phyloP scores from a whole-genome alignment of 2,888 invertebrate species.

The Campaea margaritaria region DNA sequence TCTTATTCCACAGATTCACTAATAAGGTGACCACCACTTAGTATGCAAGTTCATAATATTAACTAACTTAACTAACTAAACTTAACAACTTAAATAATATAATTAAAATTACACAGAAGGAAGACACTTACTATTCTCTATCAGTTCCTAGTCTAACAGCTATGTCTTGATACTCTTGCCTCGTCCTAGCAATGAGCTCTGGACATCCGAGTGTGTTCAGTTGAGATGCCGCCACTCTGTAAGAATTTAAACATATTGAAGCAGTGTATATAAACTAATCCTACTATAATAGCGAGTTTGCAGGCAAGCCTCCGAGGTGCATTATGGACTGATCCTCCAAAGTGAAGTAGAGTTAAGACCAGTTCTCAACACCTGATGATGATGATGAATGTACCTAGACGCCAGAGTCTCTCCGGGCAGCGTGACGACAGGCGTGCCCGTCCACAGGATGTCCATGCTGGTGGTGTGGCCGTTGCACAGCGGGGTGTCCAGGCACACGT shows the following conservation, averaged over 20 bases:
- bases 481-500: constrained; percentile 99
- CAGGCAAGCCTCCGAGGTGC: no score
- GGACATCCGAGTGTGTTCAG: constrained; percentile 97
- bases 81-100: no score
- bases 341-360: no score
- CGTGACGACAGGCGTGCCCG: constrained; percentile 99
- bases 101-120: no score
- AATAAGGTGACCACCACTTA: no score
- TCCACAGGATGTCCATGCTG: constrained; percentile 99
- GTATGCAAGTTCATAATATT: no score
- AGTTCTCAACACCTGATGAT: no score
- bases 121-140: constrained; percentile 97
- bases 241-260: constrained; percentile 43
- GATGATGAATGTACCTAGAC: constrained; percentile 85
- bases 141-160: constrained; percentile 98
- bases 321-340: no score
- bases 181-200: constrained; percentile 96
- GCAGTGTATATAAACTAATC: no score
- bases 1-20: no score
- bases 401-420: constrained; percentile 94
- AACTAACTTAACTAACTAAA: no score
- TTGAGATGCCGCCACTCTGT: constrained; percentile 98
- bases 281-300: no score
- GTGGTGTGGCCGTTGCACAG: constrained; percentile 99
- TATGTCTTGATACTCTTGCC: constrained; percentile 98